phyloP scores from a whole-genome alignment of 2,797 vertebrate species.

The Xiphophorus birchmanni region DNA sequence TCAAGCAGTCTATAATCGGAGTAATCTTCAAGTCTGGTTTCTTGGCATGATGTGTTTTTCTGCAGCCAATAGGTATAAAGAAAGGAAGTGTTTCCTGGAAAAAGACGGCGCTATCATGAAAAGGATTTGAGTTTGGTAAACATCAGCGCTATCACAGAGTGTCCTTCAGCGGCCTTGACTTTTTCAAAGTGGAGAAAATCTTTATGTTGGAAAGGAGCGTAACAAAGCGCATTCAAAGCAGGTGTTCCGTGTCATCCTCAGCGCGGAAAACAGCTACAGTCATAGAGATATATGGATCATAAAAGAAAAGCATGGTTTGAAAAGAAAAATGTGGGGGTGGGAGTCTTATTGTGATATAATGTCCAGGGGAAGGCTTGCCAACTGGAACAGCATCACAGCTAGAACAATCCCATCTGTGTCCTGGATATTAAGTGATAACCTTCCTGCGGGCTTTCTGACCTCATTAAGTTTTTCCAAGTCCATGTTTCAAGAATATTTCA shows the following conservation, averaged over 20 bases:
- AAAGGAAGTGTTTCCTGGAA: constrained; percentile 16
- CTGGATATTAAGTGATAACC: constrained; percentile 67
- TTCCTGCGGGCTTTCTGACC: constrained; percentile 38
- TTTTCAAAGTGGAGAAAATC: constrained; percentile 48
- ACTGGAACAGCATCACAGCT: constrained; percentile 63
- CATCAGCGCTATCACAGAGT: constrained; percentile 40
- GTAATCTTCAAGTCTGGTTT: constrained; percentile 44
- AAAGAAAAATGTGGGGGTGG: constrained; percentile 60
- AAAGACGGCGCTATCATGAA: constrained; percentile 15
- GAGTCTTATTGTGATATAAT: constrained; percentile 58
- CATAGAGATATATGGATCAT: constrained; percentile 64
- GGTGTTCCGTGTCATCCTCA: constrained; percentile 72
- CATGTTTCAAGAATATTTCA: constrained; percentile 32
- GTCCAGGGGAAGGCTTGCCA: constrained; percentile 47
- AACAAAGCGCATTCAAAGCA: constrained; percentile 55
- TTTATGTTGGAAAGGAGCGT: constrained; percentile 62
- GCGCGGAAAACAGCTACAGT: constrained; percentile 66
- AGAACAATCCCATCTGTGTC: constrained; percentile 70
- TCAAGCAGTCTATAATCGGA: constrained; percentile 26
- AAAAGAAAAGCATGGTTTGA: constrained; percentile 64
- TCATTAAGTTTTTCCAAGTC: constrained; percentile 39
- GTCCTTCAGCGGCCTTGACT: constrained; percentile 56
- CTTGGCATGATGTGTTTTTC: constrained; percentile 27
- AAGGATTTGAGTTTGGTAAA: constrained; percentile 41
- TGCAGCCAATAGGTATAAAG: constrained; percentile 34